Evolutionary conservation across 2,797 vertebrate species (phyloP), one percentile per base, ranked within the genome.

Genomic region (Geotrypetes seraphini): DNA sequence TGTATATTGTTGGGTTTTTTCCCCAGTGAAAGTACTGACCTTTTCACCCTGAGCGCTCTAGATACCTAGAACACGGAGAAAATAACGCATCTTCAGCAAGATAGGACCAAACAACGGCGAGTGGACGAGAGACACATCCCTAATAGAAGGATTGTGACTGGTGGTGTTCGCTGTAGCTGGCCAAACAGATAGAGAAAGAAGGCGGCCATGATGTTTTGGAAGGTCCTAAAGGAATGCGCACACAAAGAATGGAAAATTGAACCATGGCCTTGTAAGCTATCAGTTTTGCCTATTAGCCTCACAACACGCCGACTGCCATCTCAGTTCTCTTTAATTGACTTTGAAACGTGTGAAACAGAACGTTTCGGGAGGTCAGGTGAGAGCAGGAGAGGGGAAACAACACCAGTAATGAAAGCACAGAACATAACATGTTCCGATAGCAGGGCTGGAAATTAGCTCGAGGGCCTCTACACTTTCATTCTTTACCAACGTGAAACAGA

Each of bases 401-500:
- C 31, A 33, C 22, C 39, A 53, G 12, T 7, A 33, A 27, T 17
- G 20, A 53, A 54, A 60, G 59, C 35, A 57, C n/a, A 28, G 63
- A 40, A 3, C 31, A 3, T 17, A 41, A 57, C 19, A 38, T n/a
- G 35, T 27, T 56, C 53, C 43, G 31, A 63, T 8, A 31, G 34
- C 12, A 45, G 35, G 10, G 12, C 1, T 43, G 49, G 37, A 61
- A 55, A 71, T 54, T 14, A 50, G 41, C 56, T 73, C 19, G 12
- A 35, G 47, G 44, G 57, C 61, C 60, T 73, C 49, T 32, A 53
- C 6, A 16, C 6, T 1, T 48, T 32, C 50, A 43, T 60, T 54
- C 46, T 58, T 57, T 76, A 75, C 69, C 59, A 66, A 58, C 41
- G 50, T 55, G 61, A 61, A 60, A 57, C 45, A 3, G 16, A 50